Base-by-base conservation (phyloP, 2,888 invertebrate species). In the Papilio gigon region DNA sequence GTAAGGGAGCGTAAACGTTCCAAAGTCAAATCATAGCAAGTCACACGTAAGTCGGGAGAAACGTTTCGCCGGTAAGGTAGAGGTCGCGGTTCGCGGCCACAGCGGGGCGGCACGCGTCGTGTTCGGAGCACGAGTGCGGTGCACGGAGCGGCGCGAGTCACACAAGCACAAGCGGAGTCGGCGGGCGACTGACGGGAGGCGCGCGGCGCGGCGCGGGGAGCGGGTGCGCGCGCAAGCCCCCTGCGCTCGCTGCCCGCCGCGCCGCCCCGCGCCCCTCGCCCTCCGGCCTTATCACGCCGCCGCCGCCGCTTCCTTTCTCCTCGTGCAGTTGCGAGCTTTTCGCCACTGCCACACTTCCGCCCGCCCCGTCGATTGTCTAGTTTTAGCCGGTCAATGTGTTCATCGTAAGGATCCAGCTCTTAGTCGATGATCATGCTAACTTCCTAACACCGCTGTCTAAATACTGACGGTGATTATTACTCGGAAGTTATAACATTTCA, bases 31-130 rank as follows among this genome's bases (percentile, higher is more conserved):
- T 89, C 88, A 91, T 87, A 89, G 87, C 85, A 86, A 89, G 86
- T 88, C 87, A 87, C 88, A 90, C 88, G 84, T 86, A 90, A 90
- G 89, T 89, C 86, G 85, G 84, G 84, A 86, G 86, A 86, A 89
- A 89, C 85, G 87, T 79, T 86, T 91, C 86, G 93, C 90, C 93
- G 92, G 93, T 92, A 93, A 91, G 89, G 87, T 85, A 93, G 92
- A 93, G 89, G 91, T 93, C 93, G 92, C 93, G 65, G 93, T 93
- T 93, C 90, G 93, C 92, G 93, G 92, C 93, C 93, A 92, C 92
- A 89, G 93, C 79, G 85, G 87, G 88, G 88, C 86, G 90, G 90
- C 90, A 85, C 91, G 90, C 89, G 92, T 92, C 92, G 92, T 89
- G 90, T 79, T 91, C 89, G 87, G 90, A 78, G 87, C 90, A 90